Conservation (phyloP, 2,797 vertebrate species). For the Danionella dracula region DNA sequence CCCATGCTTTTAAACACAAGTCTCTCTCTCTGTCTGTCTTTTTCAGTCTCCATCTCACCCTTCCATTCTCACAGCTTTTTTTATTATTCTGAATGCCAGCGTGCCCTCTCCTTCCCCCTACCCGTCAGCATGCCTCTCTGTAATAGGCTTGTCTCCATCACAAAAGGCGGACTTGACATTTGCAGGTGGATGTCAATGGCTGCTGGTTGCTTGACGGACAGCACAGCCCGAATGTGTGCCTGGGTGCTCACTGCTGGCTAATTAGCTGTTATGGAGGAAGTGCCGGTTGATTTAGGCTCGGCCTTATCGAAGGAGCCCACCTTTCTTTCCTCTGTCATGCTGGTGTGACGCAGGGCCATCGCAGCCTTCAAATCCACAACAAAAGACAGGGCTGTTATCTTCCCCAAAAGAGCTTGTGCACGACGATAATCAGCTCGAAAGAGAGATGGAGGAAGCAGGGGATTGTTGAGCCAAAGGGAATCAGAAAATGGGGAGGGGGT, state of each 20-base stretch:
- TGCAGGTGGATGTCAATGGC: conserved; percentile 77
- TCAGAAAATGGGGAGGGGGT: conserved; percentile 2
- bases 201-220: conserved; percentile 80
- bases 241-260: conserved; percentile 69
- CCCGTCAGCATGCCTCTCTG: conserved; percentile 52
- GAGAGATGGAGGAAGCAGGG: conserved; percentile 14
- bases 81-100: conserved; percentile 40
- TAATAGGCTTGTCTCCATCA: conserved; percentile 77
- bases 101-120: conserved; percentile 10
- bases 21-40: conserved; percentile 3
- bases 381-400: conserved; percentile 56
- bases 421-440: conserved; percentile 52
- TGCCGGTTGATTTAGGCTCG: conserved; percentile 72
- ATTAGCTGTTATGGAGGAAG: conserved; percentile 81
- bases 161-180: conserved; percentile 81
- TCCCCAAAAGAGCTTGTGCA: conserved; percentile 49
- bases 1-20: conserved; percentile 4
- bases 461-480: conserved; percentile 10
- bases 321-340: conserved; percentile 63
- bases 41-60: conserved; percentile 1
- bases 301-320: conserved; percentile 68
- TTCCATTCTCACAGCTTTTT: conserved; percentile 12
- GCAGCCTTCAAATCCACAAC: conserved; percentile 21
- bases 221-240: conserved; percentile 64
- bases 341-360: conserved; percentile 36